Evolutionary conservation across 1,140 invertebrate species (phyloP).

Genomic region (Polypedilum vanderplanki): DNA sequence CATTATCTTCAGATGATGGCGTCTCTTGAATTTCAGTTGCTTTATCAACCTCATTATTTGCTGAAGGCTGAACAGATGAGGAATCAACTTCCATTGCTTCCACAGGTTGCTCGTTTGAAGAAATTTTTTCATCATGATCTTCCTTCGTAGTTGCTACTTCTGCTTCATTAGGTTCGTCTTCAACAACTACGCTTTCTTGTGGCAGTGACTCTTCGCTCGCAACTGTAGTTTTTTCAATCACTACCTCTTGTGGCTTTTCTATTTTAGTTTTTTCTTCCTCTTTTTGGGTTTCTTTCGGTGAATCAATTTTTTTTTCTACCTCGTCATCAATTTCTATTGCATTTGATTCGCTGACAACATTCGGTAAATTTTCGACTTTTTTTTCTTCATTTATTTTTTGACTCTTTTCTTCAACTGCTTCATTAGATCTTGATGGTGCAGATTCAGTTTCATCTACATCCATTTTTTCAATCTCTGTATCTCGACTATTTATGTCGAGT

Average conservation of each 20-base stretch:
- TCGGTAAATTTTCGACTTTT: background rate
- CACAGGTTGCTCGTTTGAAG: background rate
- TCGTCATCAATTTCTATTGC: too few relatives aligned
- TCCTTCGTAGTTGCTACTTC: background rate
- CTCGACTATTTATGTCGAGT: background rate
- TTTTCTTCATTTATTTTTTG: background rate
- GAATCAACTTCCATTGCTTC: constrained; percentile 16
- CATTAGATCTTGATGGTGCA: background rate
- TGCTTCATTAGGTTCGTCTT: background rate
- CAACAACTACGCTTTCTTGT: background rate
- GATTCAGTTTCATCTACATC: background rate
- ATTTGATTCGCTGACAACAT: too few relatives aligned
- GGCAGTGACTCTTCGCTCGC: background rate
- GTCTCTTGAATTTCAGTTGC: background rate
- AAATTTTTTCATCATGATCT: background rate
- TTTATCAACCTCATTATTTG: background rate
- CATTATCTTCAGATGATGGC: background rate
- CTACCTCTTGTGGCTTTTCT: background rate
- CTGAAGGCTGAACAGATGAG: background rate
- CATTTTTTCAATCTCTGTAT: background rate
- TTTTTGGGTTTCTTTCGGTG: background rate
- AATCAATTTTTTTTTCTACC: background rate
- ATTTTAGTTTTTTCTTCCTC: background rate
- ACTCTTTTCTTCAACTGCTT: background rate
- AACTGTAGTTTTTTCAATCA: background rate